These are phyloP conservation scores for Festucalex cinctus DNA, from an alignment of 2,113 vertebrate species.

Conservation along the genomic window DNA sequence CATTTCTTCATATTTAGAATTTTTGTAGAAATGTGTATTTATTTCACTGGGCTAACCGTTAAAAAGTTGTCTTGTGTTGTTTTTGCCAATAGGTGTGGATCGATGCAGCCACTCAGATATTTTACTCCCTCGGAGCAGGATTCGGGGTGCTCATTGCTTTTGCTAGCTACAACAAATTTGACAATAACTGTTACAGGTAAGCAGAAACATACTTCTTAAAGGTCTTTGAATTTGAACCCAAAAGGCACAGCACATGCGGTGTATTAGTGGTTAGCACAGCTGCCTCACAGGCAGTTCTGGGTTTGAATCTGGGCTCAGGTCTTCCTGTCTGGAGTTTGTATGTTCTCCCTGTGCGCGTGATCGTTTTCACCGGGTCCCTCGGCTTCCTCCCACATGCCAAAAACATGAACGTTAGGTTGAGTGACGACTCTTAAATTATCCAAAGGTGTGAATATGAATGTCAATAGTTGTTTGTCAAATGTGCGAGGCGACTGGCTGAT, in stretches of 20 bases:
- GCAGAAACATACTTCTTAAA: constrained; percentile 8
- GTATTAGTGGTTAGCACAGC: neutral
- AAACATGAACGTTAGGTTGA: neutral
- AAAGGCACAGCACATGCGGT: too few relatives aligned
- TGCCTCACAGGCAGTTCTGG: neutral
- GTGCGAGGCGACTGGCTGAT: neutral
- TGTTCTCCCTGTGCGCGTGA: neutral
- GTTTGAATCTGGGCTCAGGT: neutral
- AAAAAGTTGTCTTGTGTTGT: neutral
- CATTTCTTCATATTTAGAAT: neutral
- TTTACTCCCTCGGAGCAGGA: constrained; percentile 95
- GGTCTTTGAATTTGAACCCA: too few relatives aligned
- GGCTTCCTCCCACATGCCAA: neutral
- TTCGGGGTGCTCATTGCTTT: constrained; percentile 97
- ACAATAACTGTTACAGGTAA: constrained; percentile 99
- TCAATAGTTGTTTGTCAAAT: neutral
- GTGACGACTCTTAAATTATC: neutral
- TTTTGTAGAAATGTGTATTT: neutral
- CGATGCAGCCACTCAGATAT: constrained; percentile 97
- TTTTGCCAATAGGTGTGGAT: constrained; percentile 86
- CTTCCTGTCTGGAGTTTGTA: neutral
- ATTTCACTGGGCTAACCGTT: neutral
- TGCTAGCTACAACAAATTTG: constrained; percentile 98
- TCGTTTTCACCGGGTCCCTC: too few relatives aligned
- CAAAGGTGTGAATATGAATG: neutral